phyloP scores from a whole-genome alignment of 2,888 invertebrate genomes.

The Athalia circularis region DNA sequence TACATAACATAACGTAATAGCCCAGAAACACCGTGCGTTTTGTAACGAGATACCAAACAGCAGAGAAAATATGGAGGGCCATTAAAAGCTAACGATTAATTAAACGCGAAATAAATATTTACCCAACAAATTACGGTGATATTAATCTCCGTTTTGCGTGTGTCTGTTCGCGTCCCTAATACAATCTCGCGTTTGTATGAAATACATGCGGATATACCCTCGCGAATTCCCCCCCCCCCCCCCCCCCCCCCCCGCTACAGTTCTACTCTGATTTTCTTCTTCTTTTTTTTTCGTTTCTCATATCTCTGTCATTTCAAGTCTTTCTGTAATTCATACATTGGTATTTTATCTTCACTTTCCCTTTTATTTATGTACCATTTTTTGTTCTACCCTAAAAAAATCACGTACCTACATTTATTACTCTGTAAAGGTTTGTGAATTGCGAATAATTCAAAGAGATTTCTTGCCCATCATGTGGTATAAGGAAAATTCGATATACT shows the following conservation, averaged over 20 bases:
- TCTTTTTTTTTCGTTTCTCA: no score
- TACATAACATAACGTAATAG: no score
- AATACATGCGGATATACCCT: background rate
- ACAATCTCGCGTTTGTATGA: background rate
- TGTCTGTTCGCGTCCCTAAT: slow-evolving; percentile 40
- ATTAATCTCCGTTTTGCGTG: slow-evolving; percentile 69
- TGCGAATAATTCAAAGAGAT: no score
- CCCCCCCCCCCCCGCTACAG: slow-evolving; percentile 4
- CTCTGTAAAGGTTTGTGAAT: no score
- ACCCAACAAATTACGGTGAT: slow-evolving; percentile 68
- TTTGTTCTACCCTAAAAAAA: no score
- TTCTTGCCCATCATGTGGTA: no score
- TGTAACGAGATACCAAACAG: slow-evolving; percentile 57
- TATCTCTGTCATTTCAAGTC: no score
- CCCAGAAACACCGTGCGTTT: background rate
- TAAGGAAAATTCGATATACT: no score
- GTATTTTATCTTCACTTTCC: no score
- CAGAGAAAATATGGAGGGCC: slow-evolving; percentile 63
- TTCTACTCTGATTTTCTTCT: background rate
- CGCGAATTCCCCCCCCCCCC: background rate
- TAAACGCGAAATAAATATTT: slow-evolving; percentile 71
- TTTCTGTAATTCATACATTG: no score
- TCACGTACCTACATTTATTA: no score
- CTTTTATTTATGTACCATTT: no score
- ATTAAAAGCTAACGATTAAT: slow-evolving; percentile 71